Evolutionary conservation across 1,140 invertebrate species (phyloP), one percentile per base, ranked within the genome.

Genomic region (Drosophila truncata): DNA sequence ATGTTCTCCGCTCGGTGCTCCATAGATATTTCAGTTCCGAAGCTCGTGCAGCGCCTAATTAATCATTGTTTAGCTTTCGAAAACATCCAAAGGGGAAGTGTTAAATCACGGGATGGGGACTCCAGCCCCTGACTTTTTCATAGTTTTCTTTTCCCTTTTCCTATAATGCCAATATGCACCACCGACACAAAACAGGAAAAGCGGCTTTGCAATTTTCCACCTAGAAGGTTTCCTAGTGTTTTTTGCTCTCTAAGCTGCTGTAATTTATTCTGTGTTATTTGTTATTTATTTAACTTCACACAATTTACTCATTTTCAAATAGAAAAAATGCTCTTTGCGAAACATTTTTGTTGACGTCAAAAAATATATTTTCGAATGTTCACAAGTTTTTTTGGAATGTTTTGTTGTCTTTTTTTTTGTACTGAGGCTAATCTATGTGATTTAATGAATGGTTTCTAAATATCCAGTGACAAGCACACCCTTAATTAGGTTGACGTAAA

Each of bases 311-410:
- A 46, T 64, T 18, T 37, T 31, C 58, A 63, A 63, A 41, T 25
- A 23, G 23, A n/a, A 9, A 13, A 33, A 61, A 46, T 23, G 5
- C 11, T 31, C 64, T 20, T 63, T 11, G 31, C 18, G 27, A 18
- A 35, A 50, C 20, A 52, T 31, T 72, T 61, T 25, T 33, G 46
- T 63, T 74, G 71, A 74, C 71, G 71, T 74, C 71, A 62, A 73
- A 31, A 61, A 39, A 13, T 14, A 42, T 20, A 39, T 41, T 14
- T 50, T 41, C 14, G 11, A 54, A 73, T 44, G 20, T 39, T 54
- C 27, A 54, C 52, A 52, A 37, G 20, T 46, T 29, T 54, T 29
- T 20, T 14, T 33, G 10, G 11, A 31, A 59, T 52, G 27, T 69
- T 31, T 47, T 35, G 29, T 33, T 20, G 7, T 18, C 1, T 18